Percentiles rank a stretch among this genome's conserved stretches.
Evolutionary conservation across 1,140 invertebrate species (phyloP).

Genomic region (Drosophila murphyi): DNA sequence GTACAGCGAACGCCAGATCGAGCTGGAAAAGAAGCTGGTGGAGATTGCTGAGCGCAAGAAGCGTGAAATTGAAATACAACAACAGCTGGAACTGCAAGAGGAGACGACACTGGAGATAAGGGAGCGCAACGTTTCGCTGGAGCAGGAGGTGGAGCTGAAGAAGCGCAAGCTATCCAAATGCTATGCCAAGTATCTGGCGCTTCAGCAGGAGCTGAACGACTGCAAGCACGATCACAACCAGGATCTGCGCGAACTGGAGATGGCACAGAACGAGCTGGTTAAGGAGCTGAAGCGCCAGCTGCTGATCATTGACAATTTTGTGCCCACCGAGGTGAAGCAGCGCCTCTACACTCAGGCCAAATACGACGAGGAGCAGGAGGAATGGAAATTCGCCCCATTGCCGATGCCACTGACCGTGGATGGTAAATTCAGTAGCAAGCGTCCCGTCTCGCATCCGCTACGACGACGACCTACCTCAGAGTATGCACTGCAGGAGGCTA

Average conservation of each 20-base stretch:
- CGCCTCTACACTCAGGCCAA: conserved; percentile 91
- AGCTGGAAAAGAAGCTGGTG: conserved; percentile 90
- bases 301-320: conserved; percentile 98
- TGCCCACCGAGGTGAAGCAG: conserved; percentile 95
- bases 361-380: conserved; percentile 95
- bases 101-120: conserved; percentile 93
- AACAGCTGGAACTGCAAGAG: conserved; percentile 94
- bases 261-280: conserved; percentile 92
- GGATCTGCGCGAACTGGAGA: conserved; percentile 92
- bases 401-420: conserved; percentile 71
- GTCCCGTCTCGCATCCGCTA: conserved; percentile 88
- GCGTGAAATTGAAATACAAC: conserved; percentile 92
- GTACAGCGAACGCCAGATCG: conserved; percentile 94
- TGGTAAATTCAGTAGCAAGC: conserved; percentile 85
- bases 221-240: conserved; percentile 92
- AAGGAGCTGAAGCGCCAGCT: conserved; percentile 92
- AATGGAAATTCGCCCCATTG: conserved; percentile 88
- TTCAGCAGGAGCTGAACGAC: conserved; percentile 91
- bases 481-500: conserved; percentile 88
- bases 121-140: conserved; percentile 93
- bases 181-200: conserved; percentile 83
- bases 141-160: conserved; percentile 96
- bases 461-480: conserved; percentile 90
- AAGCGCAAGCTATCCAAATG: conserved; percentile 93
- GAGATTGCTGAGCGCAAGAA: conserved; percentile 94